Conservation (phyloP, 2,888 invertebrate species). For the Desoria tigrina region DNA sequence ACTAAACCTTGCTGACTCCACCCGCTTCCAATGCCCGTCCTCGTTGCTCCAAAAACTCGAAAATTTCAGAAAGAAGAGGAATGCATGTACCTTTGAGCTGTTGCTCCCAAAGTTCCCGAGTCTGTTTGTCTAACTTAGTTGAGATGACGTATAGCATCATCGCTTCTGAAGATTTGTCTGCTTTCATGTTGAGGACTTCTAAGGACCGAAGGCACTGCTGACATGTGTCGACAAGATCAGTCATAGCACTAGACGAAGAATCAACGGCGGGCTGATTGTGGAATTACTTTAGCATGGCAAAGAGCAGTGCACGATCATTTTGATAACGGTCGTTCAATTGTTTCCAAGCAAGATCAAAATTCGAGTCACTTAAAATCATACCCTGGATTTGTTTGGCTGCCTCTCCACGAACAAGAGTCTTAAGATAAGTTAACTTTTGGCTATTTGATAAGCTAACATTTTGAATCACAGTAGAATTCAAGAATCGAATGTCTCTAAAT, state of each 20-base stretch:
- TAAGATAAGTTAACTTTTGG: slow-evolving; percentile 30
- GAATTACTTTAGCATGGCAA: slow-evolving; percentile 2
- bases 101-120: slow-evolving; percentile 32
- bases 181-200: slow-evolving; percentile 16
- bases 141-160: slow-evolving; percentile 23
- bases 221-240: slow-evolving; percentile 26
- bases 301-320: slow-evolving; percentile 24
- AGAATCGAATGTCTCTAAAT: slow-evolving; percentile 28
- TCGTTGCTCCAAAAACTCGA: slow-evolving; percentile 22
- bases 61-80: background rate
- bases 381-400: slow-evolving; percentile 16
- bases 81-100: slow-evolving; percentile 10
- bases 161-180: slow-evolving; percentile 14
- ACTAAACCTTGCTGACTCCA: slow-evolving; percentile 61
- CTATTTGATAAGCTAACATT: slow-evolving; percentile 15
- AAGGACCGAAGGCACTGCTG: slow-evolving; percentile 26
- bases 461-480: slow-evolving; percentile 4
- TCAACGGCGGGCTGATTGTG: slow-evolving; percentile 5
- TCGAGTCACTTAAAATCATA: slow-evolving; percentile 18
- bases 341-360: slow-evolving; percentile 27
- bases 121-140: slow-evolving; percentile 14
- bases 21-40: slow-evolving; percentile 17
- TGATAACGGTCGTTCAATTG: slow-evolving; percentile 18
- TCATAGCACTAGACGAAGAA: background rate
- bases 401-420: slow-evolving; percentile 17